Conservation (phyloP, 2,113 vertebrate genomes). For the Syngnathus floridae region DNA sequence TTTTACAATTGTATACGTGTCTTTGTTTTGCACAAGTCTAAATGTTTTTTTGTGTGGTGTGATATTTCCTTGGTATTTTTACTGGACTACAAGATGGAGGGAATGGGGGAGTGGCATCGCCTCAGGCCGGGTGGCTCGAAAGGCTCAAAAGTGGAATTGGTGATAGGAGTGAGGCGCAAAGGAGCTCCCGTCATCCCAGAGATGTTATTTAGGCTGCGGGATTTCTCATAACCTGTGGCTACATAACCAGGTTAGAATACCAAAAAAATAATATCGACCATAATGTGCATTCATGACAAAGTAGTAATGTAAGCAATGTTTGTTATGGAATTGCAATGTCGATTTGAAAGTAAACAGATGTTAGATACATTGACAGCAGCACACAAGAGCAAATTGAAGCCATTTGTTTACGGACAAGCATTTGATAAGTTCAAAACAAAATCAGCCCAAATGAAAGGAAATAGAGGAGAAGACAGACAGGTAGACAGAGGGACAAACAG, state of each 20-base stretch:
- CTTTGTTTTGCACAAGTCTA: neutral
- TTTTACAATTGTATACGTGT: neutral
- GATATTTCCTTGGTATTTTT: neutral
- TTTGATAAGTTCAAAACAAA: constrained; percentile 54
- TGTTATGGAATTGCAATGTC: constrained; percentile 12
- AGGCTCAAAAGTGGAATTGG: constrained; percentile 69
- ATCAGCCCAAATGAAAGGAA: constrained; percentile 48
- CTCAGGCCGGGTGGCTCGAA: constrained; percentile 78
- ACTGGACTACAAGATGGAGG: constrained; percentile 81
- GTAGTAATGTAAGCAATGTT: constrained; percentile 1
- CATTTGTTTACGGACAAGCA: constrained; percentile 12
- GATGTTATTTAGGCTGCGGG: constrained; percentile 90
- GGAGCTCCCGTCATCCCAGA: constrained; percentile 80
- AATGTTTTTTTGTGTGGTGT: neutral
- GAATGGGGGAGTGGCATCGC: constrained; percentile 83
- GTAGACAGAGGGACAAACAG: constrained; percentile 55
- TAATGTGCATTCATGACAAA: constrained; percentile 8
- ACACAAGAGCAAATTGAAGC: constrained; percentile 41
- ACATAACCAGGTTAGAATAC: constrained; percentile 2
- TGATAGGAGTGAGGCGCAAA: constrained; percentile 80
- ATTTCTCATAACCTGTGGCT: constrained; percentile 86
- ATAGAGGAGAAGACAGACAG: constrained; percentile 54
- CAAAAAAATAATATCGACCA: constrained; percentile 14
- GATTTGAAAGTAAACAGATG: constrained; percentile 16
- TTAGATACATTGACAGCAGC: constrained; percentile 37